Conservation (phyloP, 2,113 vertebrate genomes). For the Arothron firmamentum region DNA sequence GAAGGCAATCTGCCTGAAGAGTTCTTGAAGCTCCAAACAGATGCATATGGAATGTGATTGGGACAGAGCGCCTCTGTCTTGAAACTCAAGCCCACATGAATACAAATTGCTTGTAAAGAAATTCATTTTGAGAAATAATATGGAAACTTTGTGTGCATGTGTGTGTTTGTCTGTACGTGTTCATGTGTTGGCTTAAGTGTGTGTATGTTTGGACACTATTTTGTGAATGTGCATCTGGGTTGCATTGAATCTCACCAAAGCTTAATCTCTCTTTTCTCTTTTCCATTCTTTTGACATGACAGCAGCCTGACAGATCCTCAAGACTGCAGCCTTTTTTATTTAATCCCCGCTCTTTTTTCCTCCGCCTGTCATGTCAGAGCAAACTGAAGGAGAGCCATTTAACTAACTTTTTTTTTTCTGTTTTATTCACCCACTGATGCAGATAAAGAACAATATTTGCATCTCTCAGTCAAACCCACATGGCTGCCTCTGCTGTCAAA, state of each 20-base stretch:
- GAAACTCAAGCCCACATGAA: constrained; percentile 51
- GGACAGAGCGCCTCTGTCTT: constrained; percentile 47
- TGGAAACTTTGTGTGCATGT: constrained; percentile 10
- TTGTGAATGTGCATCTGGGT: constrained; percentile 9
- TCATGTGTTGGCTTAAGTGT: background rate
- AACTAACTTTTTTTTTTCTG: constrained; percentile 22
- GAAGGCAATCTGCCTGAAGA: constrained; percentile 49
- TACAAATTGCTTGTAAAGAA: constrained; percentile 57
- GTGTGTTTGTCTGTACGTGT: background rate
- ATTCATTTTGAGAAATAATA: constrained; percentile 59
- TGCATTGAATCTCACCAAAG: constrained; percentile 43
- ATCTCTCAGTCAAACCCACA: constrained; percentile 22
- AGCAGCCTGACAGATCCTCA: constrained; percentile 57
- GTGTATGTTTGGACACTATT: constrained; percentile 18
- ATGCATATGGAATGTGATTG: constrained; percentile 48
- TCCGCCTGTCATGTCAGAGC: constrained; percentile 46
- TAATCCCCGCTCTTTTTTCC: constrained; percentile 50
- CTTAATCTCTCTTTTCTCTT: constrained; percentile 55
- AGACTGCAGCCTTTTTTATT: constrained; percentile 44
- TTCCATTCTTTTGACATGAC: constrained; percentile 56
- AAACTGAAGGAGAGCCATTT: constrained; percentile 49
- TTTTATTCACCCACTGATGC: constrained; percentile 31
- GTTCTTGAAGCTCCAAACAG: constrained; percentile 50
- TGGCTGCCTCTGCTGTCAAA: background rate
- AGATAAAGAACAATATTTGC: constrained; percentile 48